These are phyloP conservation scores for Drosophila pallidifrons DNA, from an alignment of 1,140 invertebrate species.

Conservation along the genomic window DNA sequence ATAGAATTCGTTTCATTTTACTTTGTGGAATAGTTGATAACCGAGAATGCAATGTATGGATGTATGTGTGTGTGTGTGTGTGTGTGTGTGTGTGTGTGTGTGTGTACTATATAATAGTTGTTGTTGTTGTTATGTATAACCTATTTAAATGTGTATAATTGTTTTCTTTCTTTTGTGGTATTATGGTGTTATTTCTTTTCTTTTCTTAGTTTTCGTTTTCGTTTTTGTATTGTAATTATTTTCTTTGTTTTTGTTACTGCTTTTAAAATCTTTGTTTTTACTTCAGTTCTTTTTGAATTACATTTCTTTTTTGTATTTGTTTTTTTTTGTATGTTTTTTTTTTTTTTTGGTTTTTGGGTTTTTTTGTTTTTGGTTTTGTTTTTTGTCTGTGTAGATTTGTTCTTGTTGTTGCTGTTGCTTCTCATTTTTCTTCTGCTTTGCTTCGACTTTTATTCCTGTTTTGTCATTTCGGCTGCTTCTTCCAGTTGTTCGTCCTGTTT, in stretches of 20 bases:
- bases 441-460: conserved; percentile 41
- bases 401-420: conserved; percentile 34
- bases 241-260: conserved; percentile 64
- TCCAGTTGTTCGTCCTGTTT: conserved; percentile 28
- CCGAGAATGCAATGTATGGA: conserved; percentile 13
- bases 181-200: conserved; percentile 25
- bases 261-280: conserved; percentile 82
- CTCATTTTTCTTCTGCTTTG: conserved; percentile 1
- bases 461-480: conserved; percentile 18
- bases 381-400: conserved; percentile 41
- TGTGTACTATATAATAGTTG: conserved; percentile 8
- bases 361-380: conserved; percentile 36
- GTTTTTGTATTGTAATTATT: conserved; percentile 45
- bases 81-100: conserved; percentile 2
- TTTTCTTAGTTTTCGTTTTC: conserved; percentile 44
- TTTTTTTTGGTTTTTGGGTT: background rate
- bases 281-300: conserved; percentile 83
- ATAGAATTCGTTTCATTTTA: conserved; percentile 8
- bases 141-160: conserved; percentile 57
- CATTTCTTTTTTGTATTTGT: conserved; percentile 55
- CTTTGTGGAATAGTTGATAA: conserved; percentile 11
- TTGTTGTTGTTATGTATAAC: conserved; percentile 7
- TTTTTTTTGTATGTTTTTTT: conserved; percentile 18
- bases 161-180: conserved; percentile 9
- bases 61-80: conserved; percentile 9